These are phyloP conservation scores for Philopotamus ludificatus DNA, from an alignment of 1,140 invertebrate species.

Conservation along the genomic window DNA sequence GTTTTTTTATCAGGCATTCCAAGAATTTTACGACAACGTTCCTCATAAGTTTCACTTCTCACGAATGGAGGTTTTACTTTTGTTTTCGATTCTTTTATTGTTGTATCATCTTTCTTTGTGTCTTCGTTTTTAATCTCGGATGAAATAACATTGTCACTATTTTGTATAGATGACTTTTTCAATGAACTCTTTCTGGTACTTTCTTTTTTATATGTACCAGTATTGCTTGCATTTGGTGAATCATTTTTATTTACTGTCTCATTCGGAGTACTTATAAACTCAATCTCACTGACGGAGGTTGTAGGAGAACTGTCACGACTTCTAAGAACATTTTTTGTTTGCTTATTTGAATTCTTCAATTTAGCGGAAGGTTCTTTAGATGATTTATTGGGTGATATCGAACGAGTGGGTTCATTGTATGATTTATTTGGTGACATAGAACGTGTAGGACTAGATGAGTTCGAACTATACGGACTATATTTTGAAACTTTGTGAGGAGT, in stretches of 20 bases:
- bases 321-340: conserved; percentile 44
- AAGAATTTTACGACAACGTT: conserved; percentile 65
- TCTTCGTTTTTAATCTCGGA: conserved; percentile 44
- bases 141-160: conserved; percentile 38
- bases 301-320: conserved; percentile 53
- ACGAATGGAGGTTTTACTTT: conserved; percentile 53
- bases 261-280: conserved; percentile 47
- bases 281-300: conserved; percentile 55
- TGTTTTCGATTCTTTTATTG: conserved; percentile 30
- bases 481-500: neutral
- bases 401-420: neutral
- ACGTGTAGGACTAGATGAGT: conserved; percentile 11
- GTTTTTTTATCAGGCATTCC: conserved; percentile 57
- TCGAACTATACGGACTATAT: conserved; percentile 7
- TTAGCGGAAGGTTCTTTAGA: neutral
- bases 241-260: conserved; percentile 20
- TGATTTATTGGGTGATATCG: conserved; percentile 12
- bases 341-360: neutral
- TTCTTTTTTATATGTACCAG: conserved; percentile 32
- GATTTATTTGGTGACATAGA: conserved; percentile 10
- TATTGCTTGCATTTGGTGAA: conserved; percentile 8
- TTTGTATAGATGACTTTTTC: conserved; percentile 47
- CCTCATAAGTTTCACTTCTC: conserved; percentile 68
- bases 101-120: conserved; percentile 41
- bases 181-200: conserved; percentile 52